Base-by-base conservation (phyloP, 1,140 invertebrate genomes). In the Temnothorax nylanderi region DNA sequence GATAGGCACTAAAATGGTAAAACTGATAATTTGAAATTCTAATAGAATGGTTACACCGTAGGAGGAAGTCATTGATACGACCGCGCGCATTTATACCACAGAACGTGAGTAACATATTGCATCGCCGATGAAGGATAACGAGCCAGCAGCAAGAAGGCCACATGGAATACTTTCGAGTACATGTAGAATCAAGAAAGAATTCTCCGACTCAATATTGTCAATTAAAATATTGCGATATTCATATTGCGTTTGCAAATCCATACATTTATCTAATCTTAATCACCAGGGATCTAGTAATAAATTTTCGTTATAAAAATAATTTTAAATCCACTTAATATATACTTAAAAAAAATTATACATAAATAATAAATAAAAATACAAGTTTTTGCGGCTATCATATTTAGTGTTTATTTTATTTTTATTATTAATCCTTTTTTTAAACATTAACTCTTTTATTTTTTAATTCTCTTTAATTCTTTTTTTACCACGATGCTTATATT, bases 51-150 rank as follows among this genome's bases (percentile, higher is more conserved):
- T 86, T 76, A 69, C 21, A 54, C 56, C n/a, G 3, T 21, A 58
- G n/a, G 56, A 86, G 82, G 81, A 88, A 87, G 69, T 86, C 78
- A 75, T 77, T 51, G 80, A 75, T 85, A 81, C 67, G 87, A 91
- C 90, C 81, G 56, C 75, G 67, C 64, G 54, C 44, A 76, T 44
- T 62, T 87, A 64, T 90, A 92, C 26, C 26, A 32, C 21, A 71
- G 67, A 51, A 71, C 90, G 90, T 90, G 92, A 93, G 88, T 87
- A 88, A 92, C 89, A 92, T 91, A 90, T 92, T 90, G 87, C 87
- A 89, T 91, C 82, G 85, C 69, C 80, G 88, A 93, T 93, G 92
- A 94, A 93, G 93, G 92, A 92, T 91, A 91, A 90, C 92, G 72
- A 91, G 88, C 76, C 78, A 80, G 74, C n/a, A 18, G n/a, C 26